Percentiles rank a stretch among this genome's conserved stretches.
These are phyloP conservation scores for Tetragnatha versicolor DNA, from an alignment of 1,140 invertebrate genomes.

Conservation along the genomic window DNA sequence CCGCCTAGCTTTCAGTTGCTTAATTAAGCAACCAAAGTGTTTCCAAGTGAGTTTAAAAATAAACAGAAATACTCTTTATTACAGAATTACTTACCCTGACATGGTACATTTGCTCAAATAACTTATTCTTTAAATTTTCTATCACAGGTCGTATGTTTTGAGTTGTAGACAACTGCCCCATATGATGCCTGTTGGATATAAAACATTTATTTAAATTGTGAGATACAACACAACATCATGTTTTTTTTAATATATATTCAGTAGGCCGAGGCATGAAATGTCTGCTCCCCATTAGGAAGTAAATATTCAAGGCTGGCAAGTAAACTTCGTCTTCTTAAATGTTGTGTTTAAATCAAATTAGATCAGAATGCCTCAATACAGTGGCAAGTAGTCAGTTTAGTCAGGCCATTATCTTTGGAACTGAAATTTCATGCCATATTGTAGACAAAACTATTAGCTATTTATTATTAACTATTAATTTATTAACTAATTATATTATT, in stretches of 20 bases:
- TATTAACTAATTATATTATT: neutral
- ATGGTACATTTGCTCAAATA: conserved; percentile 27
- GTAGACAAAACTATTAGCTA: neutral
- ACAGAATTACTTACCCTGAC: conserved; percentile 3
- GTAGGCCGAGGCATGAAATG: neutral
- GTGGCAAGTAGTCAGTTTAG: too few relatives aligned
- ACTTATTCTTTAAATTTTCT: conserved; percentile 17
- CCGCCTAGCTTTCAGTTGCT: neutral
- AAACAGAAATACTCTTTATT: neutral
- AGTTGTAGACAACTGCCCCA: conserved; percentile 6
- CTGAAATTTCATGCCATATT: too few relatives aligned
- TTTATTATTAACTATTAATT: neutral
- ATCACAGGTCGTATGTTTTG: conserved; percentile 8
- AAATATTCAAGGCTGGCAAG: too few relatives aligned
- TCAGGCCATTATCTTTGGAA: too few relatives aligned
- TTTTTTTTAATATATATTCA: neutral
- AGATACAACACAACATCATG: neutral
- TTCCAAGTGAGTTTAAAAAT: neutral
- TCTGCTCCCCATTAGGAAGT: neutral
- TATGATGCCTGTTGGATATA: conserved; percentile 30
- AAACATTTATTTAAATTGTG: neutral
- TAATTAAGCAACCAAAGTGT: neutral
- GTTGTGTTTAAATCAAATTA: too few relatives aligned
- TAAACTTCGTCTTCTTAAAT: too few relatives aligned
- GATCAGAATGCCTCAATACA: too few relatives aligned